Evolutionary conservation across 2,113 vertebrate genomes (phyloP).

Genomic region (Charadrius vociferus): DNA sequence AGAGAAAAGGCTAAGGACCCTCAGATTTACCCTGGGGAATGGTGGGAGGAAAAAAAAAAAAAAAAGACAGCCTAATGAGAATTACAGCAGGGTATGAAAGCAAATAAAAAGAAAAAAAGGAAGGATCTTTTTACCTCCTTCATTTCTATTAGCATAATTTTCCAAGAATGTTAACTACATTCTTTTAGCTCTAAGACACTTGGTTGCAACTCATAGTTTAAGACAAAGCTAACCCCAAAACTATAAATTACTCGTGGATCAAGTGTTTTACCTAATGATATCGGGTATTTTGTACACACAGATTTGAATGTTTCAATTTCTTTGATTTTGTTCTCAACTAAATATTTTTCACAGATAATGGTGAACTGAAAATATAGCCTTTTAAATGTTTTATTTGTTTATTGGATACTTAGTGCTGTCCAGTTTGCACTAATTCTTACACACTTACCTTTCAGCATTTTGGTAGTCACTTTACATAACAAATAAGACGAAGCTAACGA

Average conservation of each 20-base stretch:
- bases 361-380: background rate
- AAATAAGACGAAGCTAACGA: background rate
- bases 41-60: background rate
- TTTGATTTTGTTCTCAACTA: constrained; percentile 10
- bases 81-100: background rate
- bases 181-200: background rate
- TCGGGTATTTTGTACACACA: background rate
- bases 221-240: background rate
- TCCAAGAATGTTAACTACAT: background rate
- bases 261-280: background rate
- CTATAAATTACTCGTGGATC: background rate
- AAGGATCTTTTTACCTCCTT: background rate
- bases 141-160: background rate
- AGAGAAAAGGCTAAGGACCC: background rate
- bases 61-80: background rate
- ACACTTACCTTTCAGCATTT: background rate
- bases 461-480: background rate
- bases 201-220: background rate
- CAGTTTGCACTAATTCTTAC: background rate
- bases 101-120: too few relatives aligned
- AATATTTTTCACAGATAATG: background rate
- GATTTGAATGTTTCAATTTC: background rate
- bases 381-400: background rate
- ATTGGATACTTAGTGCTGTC: background rate
- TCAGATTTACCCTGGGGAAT: background rate